Base-by-base conservation (phyloP, 2,113 vertebrate genomes). In the Sebastes fasciatus region DNA sequence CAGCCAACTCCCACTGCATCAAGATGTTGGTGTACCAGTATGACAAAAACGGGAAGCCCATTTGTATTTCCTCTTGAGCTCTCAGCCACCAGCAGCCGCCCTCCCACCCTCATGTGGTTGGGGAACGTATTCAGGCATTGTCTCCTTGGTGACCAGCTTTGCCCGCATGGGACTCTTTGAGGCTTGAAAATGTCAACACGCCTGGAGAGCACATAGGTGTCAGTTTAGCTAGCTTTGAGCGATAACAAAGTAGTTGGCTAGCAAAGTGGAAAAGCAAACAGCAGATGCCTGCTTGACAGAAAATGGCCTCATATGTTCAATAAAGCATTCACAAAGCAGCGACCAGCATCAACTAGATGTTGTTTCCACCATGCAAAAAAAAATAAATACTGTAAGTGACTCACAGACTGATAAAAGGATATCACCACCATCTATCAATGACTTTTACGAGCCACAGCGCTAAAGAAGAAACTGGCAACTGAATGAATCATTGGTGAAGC, bases 21-120 rank as follows among this genome's bases (percentile, higher is more conserved):
- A 98, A 98, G 95, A 99, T 99, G 98, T 92, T 99, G 82, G 98
- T 98, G 82, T 98, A 99, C 92, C 98, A 98, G 91, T 98, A 98
- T 1, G 98, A 99, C 95, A 97, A 97, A 94, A 97, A 98, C 0
- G 98, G 98, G 43, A 98, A 98, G 71, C 97, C 98, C 88, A 95
- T 98, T 90, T 98, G 97, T 83, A 96, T 98, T 83, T 99, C 98
- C 43, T 97, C 97, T 0, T 99, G 96, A 98, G 66, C 58, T 26
- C 49, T 78, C 8, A 66, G 54, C 43, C 81, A 74, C 42, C 48
- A 61, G 80, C 79, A 81, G 77, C 79, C 4, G 42, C 55, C 67
- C 48, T 62, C 74, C 72, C 66, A 57, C 60, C 73, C n/a, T 82
- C 46, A 68, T 34, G 13, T 68, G 17, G 40, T 58, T 34, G 49